A percentile compares a stretch with the other conserved stretches of the same genome.
phyloP scores from a whole-genome alignment of 2,797 vertebrate species.

The Pangasius krempfi region DNA sequence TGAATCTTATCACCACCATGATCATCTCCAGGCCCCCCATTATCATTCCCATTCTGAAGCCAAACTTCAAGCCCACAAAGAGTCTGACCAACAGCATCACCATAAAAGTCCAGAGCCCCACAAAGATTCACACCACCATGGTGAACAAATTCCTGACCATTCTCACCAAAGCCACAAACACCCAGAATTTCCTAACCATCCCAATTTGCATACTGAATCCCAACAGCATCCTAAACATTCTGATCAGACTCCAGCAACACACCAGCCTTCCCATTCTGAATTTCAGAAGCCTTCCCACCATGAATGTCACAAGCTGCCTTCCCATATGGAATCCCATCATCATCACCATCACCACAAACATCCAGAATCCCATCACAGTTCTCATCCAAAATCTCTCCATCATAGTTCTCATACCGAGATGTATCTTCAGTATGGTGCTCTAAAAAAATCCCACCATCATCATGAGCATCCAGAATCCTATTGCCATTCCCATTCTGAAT shows the following conservation, averaged over 20 bases:
- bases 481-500: conserved; percentile 19
- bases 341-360: conserved; percentile 27
- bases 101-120: conserved; percentile 21
- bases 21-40: conserved; percentile 38
- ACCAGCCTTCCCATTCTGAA: conserved; percentile 30
- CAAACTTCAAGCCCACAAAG: conserved; percentile 18
- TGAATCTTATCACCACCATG: conserved; percentile 26
- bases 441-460: conserved; percentile 24
- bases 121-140: conserved; percentile 5
- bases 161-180: not conserved
- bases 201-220: conserved; percentile 9
- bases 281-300: conserved; percentile 21
- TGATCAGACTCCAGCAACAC: conserved; percentile 13
- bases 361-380: conserved; percentile 18
- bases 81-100: conserved; percentile 10
- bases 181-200: conserved; percentile 1
- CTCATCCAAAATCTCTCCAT: conserved; percentile 40
- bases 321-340: conserved; percentile 25
- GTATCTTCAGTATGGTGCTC: conserved; percentile 13
- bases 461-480: conserved; percentile 20
- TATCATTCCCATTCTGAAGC: conserved; percentile 27
- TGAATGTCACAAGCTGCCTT: not conserved
- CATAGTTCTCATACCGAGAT: conserved; percentile 17
- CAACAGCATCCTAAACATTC: not conserved
- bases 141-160: not conserved